These are phyloP conservation scores for Dufourea novaeangliae DNA, from an alignment of 1,140 invertebrate genomes.

Conservation along the genomic window DNA sequence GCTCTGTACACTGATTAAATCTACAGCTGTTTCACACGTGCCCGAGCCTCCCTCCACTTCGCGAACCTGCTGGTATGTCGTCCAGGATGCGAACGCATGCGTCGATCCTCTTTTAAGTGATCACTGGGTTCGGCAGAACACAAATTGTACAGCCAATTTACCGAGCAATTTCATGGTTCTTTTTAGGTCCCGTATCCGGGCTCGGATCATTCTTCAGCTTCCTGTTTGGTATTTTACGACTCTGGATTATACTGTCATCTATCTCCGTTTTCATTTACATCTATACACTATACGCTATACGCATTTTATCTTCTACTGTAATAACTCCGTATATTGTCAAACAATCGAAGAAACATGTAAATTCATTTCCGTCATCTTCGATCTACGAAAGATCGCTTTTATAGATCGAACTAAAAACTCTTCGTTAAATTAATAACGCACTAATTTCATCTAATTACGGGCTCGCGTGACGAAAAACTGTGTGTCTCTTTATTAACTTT, in stretches of 20 bases:
- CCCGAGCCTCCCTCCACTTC: slow-evolving; percentile 25
- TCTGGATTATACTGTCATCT: neutral
- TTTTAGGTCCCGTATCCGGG: neutral
- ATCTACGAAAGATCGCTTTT: too few relatives aligned
- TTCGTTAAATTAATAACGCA: neutral
- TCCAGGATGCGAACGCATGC: slow-evolving; percentile 50
- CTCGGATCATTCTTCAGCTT: neutral
- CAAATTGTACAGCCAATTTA: slow-evolving; percentile 50
- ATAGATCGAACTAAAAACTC: too few relatives aligned
- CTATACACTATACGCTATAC: too few relatives aligned
- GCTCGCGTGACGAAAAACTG: neutral
- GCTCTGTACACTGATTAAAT: slow-evolving; percentile 43
- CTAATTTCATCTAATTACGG: neutral
- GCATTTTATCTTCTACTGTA: too few relatives aligned
- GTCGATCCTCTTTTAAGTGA: slow-evolving; percentile 39
- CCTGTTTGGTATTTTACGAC: neutral
- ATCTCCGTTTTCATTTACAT: neutral
- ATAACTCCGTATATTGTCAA: too few relatives aligned
- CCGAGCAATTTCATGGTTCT: slow-evolving; percentile 15
- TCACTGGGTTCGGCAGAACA: slow-evolving; percentile 24
- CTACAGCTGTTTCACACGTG: slow-evolving; percentile 56
- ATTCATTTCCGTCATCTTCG: neutral
- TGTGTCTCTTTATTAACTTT: neutral
- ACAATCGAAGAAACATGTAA: too few relatives aligned
- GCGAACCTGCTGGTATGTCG: slow-evolving; percentile 3